phyloP scores from a whole-genome alignment of 2,797 vertebrate genomes.

The Anas bernieri region DNA sequence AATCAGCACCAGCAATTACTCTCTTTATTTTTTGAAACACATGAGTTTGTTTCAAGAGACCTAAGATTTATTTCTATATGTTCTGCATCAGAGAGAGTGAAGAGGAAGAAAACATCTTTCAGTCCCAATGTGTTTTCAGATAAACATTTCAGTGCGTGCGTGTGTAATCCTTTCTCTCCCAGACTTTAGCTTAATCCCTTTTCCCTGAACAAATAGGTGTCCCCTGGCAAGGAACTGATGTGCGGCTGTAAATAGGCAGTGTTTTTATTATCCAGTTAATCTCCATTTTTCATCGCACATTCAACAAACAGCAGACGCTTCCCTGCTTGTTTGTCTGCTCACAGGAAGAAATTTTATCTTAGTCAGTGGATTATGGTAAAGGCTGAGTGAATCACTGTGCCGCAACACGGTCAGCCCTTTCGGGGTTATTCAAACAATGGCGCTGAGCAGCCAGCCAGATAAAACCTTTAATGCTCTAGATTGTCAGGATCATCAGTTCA shows the following conservation, averaged over 20 bases:
- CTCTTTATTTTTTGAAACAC: not conserved
- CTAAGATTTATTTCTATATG: slow-evolving; percentile 35
- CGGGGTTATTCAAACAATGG: slow-evolving; percentile 83
- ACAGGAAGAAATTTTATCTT: slow-evolving; percentile 82
- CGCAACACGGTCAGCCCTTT: slow-evolving; percentile 78
- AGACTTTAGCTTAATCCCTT: slow-evolving; percentile 74
- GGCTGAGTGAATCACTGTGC: slow-evolving; percentile 81
- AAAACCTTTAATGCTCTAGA: slow-evolving; percentile 64
- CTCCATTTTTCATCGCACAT: slow-evolving; percentile 82
- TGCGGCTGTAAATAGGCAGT: slow-evolving; percentile 77
- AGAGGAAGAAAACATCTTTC: slow-evolving; percentile 61
- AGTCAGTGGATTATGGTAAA: slow-evolving; percentile 81
- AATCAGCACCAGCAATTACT: slow-evolving; percentile 11
- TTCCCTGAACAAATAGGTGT: slow-evolving; percentile 72
- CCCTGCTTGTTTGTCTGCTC: slow-evolving; percentile 69
- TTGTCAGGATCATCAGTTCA: slow-evolving; percentile 87
- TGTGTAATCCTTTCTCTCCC: slow-evolving; percentile 71
- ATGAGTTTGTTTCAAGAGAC: slow-evolving; percentile 37
- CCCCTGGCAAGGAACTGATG: slow-evolving; percentile 69
- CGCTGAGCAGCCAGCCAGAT: slow-evolving; percentile 80
- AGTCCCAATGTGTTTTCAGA: slow-evolving; percentile 64
- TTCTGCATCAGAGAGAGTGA: not conserved
- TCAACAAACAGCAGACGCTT: slow-evolving; percentile 76
- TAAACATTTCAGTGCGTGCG: slow-evolving; percentile 43
- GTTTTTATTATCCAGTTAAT: slow-evolving; percentile 81